These are phyloP conservation scores for Labeo catla DNA, from an alignment of 2,113 vertebrate genomes.

Conservation along the genomic window DNA sequence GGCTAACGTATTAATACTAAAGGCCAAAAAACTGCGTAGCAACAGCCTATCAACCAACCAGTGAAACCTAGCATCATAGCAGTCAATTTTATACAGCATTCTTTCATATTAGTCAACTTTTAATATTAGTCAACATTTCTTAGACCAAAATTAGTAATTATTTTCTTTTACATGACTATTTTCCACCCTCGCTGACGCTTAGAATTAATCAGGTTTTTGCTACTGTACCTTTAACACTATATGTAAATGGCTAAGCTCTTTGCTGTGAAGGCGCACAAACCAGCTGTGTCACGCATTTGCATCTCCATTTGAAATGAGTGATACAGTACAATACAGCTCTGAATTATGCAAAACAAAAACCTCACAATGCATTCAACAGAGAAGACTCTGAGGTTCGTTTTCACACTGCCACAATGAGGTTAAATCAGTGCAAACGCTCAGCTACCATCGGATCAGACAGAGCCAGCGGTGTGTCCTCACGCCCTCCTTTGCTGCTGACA, in stretches of 20 bases:
- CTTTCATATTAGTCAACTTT: not conserved
- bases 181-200: not conserved
- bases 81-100: not conserved
- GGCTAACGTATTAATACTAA: no score
- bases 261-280: not conserved
- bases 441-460: conserved; percentile 21
- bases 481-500: conserved; percentile 23
- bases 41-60: not conserved
- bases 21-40: not conserved
- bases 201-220: not conserved
- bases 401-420: not conserved
- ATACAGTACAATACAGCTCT: not conserved
- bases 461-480: conserved; percentile 19
- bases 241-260: not conserved
- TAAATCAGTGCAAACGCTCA: conserved; percentile 9
- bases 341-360: not conserved
- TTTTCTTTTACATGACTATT: no score
- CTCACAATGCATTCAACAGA: not conserved
- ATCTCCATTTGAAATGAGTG: not conserved
- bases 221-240: not conserved
- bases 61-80: not conserved
- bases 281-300: conserved; percentile 10
- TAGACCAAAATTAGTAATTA: no score
- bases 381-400: conserved; percentile 8
- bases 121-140: no score